Evolutionary conservation across 2,888 invertebrate species (phyloP).

Genomic region (Drosophila phalerata): DNA sequence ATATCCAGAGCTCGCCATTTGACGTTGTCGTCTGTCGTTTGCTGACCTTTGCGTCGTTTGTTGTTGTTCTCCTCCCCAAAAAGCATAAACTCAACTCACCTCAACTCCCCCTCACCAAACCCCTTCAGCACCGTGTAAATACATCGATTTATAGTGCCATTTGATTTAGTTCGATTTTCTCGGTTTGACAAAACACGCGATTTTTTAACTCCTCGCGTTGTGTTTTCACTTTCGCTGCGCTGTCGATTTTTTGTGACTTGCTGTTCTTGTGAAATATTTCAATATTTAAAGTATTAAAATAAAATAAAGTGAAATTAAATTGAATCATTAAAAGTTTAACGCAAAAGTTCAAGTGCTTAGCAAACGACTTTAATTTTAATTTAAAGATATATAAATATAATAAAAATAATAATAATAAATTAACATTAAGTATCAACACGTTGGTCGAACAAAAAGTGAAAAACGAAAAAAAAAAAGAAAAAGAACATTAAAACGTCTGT

Average conservation of each 20-base stretch:
- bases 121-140: neutral
- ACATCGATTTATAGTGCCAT: constrained; percentile 27
- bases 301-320: constrained; percentile 11
- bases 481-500: constrained; percentile 11
- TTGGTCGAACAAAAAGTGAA: constrained; percentile 30
- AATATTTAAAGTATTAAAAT: constrained; percentile 11
- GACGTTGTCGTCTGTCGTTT: constrained; percentile 49
- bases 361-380: constrained; percentile 9
- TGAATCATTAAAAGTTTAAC: constrained; percentile 68
- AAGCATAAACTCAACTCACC: neutral
- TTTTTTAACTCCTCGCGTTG: constrained; percentile 38
- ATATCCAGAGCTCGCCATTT: constrained; percentile 46
- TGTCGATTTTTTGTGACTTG: constrained; percentile 22
- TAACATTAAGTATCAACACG: constrained; percentile 43
- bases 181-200: constrained; percentile 58
- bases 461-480: constrained; percentile 21
- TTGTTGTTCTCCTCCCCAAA: constrained; percentile 11
- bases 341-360: constrained; percentile 59
- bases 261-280: neutral
- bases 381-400: constrained; percentile 39
- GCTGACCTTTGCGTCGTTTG: constrained; percentile 64
- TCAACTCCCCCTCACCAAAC: neutral
- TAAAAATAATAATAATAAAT: constrained; percentile 53
- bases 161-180: constrained; percentile 59
- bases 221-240: constrained; percentile 72